Conservation (phyloP, 2,888 invertebrate species). For the Gortyna flavago region DNA sequence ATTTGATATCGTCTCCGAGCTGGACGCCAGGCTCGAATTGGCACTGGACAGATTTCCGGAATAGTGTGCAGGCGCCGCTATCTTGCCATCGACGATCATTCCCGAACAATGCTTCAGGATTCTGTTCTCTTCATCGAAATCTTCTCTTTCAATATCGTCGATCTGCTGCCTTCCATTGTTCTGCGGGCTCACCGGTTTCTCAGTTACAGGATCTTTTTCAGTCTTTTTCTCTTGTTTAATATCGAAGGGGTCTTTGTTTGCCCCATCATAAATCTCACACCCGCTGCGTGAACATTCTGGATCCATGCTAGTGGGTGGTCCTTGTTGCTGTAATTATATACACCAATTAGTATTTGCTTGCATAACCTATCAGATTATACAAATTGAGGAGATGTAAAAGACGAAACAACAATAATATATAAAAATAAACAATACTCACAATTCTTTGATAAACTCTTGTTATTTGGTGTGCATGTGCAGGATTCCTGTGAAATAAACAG, state of each 20-base stretch:
- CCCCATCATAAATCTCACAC: conserved; percentile 79
- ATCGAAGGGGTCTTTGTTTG: conserved; percentile 74
- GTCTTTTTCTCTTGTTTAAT: conserved; percentile 82
- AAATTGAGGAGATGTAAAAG: not conserved
- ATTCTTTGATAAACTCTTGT: conserved; percentile 54
- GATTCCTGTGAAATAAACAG: conserved; percentile 64
- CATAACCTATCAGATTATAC: not conserved
- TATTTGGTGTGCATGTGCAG: conserved; percentile 71
- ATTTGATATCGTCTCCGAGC: conserved; percentile 85
- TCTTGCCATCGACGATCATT: conserved; percentile 83
- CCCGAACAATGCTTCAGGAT: conserved; percentile 84
- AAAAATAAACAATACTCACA: conserved; percentile 50
- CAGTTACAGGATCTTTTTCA: conserved; percentile 76
- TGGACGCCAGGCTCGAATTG: conserved; percentile 83
- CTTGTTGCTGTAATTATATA: conserved; percentile 62
- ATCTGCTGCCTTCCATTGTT: conserved; percentile 78
- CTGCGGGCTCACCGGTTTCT: conserved; percentile 69
- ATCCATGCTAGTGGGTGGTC: conserved; percentile 79
- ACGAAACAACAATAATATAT: conserved; percentile 1
- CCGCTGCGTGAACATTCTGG: conserved; percentile 84
- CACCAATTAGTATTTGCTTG: not conserved
- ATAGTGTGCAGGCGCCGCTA: conserved; percentile 75
- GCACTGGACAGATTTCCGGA: conserved; percentile 82
- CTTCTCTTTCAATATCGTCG: conserved; percentile 85
- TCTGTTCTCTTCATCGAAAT: conserved; percentile 87